Base-by-base conservation (phyloP, 2,797 vertebrate species). In the Leptodactylus fallax region DNA sequence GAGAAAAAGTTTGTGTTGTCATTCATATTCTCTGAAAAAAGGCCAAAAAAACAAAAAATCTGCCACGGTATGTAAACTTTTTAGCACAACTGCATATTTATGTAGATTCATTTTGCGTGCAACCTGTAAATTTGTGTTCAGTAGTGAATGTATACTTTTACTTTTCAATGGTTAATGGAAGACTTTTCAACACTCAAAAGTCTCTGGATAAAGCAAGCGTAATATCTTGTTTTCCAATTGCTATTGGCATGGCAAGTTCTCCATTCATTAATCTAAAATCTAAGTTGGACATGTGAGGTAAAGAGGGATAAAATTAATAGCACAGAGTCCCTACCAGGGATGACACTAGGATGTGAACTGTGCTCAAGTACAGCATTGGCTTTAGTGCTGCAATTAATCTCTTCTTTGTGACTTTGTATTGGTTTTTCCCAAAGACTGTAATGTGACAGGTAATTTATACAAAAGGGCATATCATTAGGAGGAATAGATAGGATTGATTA, bases 361-460 rank as follows among this genome's bases (percentile, higher is more conserved):
- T 21, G 25, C 27, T 56, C 56, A 56, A 55, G 0, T 45, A 47
- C 19, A 5, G 21, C 58, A 47, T 23, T 12, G 58, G 56, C 36
- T 61, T 36, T 47, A 61, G 10, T 81, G 27, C 79, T 63, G 19
- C 21, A 36, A 21, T 81, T 16, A 36, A 21, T 81, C 21, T 45
- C 79, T 23, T 27, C 77, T n/a, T 13, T 49, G 36, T 81, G 19
- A 61, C 5, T 61, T 47, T 61, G 6, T 61, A 47, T 61, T 61
- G 27, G 25, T 58, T 61, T 80, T 61, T 61, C 27, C 19, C 10
- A 47, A 80, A 80, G 14, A 79, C 56, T 45, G 17, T 55, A 61
- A 45, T 36, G 79, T 45, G 79, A 49, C 49, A n/a, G 45, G 72
- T 76, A 21, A 76, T 51, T 76, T 53, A 49, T 76, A 76, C 72